These are phyloP conservation scores for Larimichthys crocea DNA, from an alignment of 2,113 vertebrate genomes.

Conservation along the genomic window DNA sequence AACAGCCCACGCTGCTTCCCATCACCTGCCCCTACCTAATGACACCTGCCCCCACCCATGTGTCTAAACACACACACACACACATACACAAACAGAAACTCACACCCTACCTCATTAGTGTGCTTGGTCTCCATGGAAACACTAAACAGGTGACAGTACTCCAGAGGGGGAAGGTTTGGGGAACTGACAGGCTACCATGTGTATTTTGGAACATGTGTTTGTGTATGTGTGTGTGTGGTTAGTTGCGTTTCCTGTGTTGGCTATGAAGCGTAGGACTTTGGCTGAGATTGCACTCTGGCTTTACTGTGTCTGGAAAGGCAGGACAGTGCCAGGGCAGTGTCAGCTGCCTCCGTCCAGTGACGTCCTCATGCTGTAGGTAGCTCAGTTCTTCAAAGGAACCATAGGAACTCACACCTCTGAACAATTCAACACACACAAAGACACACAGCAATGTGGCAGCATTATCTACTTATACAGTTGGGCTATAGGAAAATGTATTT, in stretches of 20 bases:
- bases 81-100: constrained; percentile 33
- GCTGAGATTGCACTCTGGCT: constrained; percentile 56
- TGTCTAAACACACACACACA: constrained; percentile 40
- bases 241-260: constrained; percentile 55
- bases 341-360: constrained; percentile 60
- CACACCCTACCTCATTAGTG: constrained; percentile 71
- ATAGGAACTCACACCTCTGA: constrained; percentile 21
- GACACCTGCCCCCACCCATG: constrained; percentile 28
- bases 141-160: constrained; percentile 74
- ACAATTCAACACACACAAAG: constrained; percentile 25
- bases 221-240: constrained; percentile 1
- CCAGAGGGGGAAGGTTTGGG: constrained; percentile 67
- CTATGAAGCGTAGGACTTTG: constrained; percentile 62
- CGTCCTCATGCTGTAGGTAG: constrained; percentile 42
- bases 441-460: not conserved
- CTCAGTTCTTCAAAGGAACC: constrained; percentile 18
- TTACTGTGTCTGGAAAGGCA: constrained; percentile 60
- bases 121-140: constrained; percentile 84
- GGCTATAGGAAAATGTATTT: not conserved
- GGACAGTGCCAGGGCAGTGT: constrained; percentile 60
- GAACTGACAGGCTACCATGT: constrained; percentile 62
- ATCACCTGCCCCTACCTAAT: constrained; percentile 58
- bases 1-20: constrained; percentile 45
- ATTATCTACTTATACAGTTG: not conserved
- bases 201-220: constrained; percentile 31